Evolutionary conservation across 2,797 vertebrate species (phyloP).

Genomic region (Channa striata): DNA sequence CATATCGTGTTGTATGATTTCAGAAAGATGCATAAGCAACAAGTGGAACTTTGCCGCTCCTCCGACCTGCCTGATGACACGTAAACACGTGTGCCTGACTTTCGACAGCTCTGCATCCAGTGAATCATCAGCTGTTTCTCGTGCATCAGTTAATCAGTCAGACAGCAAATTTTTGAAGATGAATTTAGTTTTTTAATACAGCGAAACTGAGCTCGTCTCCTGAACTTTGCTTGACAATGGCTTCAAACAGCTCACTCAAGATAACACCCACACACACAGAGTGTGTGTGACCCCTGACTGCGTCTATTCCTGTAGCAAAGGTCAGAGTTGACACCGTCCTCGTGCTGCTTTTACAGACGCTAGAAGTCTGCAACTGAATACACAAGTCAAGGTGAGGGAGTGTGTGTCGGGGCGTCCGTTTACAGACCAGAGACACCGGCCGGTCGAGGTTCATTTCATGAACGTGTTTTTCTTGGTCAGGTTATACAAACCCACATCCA

Average conservation of each 20-base stretch:
- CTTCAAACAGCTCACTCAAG: background rate
- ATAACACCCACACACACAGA: conserved; percentile 50
- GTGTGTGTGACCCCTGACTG: conserved; percentile 73
- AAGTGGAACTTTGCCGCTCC: too few species aligned
- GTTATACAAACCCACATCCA: too few species aligned
- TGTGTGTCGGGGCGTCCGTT: conserved; percentile 11
- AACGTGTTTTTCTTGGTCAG: background rate
- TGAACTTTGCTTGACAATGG: too few species aligned
- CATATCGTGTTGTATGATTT: too few species aligned
- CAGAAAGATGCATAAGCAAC: too few species aligned
- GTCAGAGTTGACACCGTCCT: conserved; percentile 78
- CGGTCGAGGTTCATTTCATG: background rate
- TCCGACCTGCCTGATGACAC: too few species aligned
- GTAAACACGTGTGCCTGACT: too few species aligned
- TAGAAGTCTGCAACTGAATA: conserved; percentile 84
- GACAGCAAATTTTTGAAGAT: too few species aligned
- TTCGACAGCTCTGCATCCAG: too few species aligned
- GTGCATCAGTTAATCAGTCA: too few species aligned
- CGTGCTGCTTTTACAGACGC: conserved; percentile 81
- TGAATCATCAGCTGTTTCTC: too few species aligned
- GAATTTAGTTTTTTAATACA: background rate
- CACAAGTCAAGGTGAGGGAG: conserved; percentile 83
- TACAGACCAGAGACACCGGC: conserved; percentile 23
- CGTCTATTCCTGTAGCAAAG: conserved; percentile 71
- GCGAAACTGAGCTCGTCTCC: too few species aligned